Evolutionary conservation across 2,888 invertebrate species (phyloP).

Genomic region (Stenichneumon culpator): DNA sequence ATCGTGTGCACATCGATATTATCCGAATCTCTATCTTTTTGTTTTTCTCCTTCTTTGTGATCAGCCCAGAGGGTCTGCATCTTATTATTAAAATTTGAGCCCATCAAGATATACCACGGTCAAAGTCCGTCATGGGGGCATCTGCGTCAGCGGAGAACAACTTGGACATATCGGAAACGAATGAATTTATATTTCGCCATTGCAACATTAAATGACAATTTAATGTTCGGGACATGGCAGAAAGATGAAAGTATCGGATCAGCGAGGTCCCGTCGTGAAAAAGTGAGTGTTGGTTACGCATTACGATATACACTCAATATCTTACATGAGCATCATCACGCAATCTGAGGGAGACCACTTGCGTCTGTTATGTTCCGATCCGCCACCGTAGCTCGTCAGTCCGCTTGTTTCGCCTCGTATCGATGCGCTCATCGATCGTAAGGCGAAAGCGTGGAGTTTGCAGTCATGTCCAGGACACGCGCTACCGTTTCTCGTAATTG

Average conservation of each 20-base stretch:
- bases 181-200: constrained; percentile 7
- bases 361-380: constrained; percentile 35
- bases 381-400: constrained; percentile 17
- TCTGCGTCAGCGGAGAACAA: neutral
- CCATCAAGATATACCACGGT: neutral
- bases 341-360: constrained; percentile 55
- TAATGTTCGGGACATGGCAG: constrained; percentile 1
- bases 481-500: constrained; percentile 16
- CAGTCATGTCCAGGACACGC: constrained; percentile 3
- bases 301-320: constrained; percentile 64
- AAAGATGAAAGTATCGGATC: constrained; percentile 53
- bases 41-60: neutral
- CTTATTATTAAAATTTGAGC: constrained; percentile 13
- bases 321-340: constrained; percentile 53
- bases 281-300: constrained; percentile 81
- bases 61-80: neutral
- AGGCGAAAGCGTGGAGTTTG: constrained; percentile 46
- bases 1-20: constrained; percentile 29
- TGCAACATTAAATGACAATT: neutral
- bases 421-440: constrained; percentile 41
- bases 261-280: constrained; percentile 79
- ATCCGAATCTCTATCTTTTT: constrained; percentile 6
- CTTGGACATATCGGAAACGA: neutral
- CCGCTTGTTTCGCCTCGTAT: constrained; percentile 34
- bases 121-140: neutral